phyloP scores from a whole-genome alignment of 2,113 vertebrate genomes.

The Carassius gibelio region DNA sequence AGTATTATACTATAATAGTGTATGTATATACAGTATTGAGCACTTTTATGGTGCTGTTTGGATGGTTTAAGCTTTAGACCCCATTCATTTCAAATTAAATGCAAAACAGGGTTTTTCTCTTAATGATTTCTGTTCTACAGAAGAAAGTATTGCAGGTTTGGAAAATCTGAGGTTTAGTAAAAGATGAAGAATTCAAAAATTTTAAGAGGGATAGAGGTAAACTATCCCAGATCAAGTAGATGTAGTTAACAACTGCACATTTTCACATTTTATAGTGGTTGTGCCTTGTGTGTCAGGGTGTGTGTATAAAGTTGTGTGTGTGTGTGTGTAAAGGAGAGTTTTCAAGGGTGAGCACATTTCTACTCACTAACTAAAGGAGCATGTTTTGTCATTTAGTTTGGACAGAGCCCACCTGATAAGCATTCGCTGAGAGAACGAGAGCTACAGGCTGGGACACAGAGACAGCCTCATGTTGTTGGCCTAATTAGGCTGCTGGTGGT shows the following conservation, averaged over 20 bases:
- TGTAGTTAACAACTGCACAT: not conserved
- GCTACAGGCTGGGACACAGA: conserved; percentile 43
- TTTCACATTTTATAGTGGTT: not conserved
- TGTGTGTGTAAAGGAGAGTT: not conserved
- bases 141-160: not conserved
- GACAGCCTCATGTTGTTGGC: conserved; percentile 65
- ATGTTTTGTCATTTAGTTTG: conserved; percentile 25
- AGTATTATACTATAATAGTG: not conserved
- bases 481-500: conserved; percentile 63
- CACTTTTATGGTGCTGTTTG: no score
- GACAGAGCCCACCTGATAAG: conserved; percentile 12
- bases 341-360: not conserved
- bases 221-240: not conserved
- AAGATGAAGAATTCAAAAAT: not conserved
- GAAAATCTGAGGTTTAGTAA: not conserved
- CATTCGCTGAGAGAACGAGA: not conserved
- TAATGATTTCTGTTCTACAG: not conserved
- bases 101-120: not conserved
- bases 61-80: not conserved
- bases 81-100: not conserved
- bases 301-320: not conserved
- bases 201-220: not conserved
- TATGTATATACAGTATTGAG: not conserved
- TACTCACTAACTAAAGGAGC: not conserved
- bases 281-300: not conserved